A percentile compares a stretch with the other conserved stretches of the same genome.
phyloP scores from a whole-genome alignment of 2,113 vertebrate genomes.

The Mungos mungo region DNA sequence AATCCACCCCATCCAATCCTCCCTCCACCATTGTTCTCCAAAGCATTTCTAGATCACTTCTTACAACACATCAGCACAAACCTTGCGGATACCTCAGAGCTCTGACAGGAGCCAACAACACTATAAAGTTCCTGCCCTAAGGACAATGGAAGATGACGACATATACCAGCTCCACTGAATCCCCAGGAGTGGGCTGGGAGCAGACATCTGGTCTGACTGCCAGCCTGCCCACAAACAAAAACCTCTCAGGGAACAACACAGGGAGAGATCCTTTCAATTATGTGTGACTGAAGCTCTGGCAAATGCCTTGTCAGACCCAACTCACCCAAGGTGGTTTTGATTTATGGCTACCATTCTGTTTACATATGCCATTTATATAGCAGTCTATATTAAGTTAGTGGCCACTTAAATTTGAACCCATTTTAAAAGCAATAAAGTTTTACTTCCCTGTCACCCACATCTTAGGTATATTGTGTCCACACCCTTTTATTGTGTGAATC shows the following conservation, averaged over 20 bases:
- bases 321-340: neutral
- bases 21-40: neutral
- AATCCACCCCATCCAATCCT: neutral
- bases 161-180: neutral
- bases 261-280: neutral
- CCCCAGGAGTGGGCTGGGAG: too few relatives aligned
- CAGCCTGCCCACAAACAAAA: neutral
- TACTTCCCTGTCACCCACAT: neutral
- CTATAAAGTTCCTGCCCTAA: neutral
- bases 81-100: neutral
- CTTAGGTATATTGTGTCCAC: neutral
- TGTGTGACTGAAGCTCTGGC: neutral
- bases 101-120: neutral
- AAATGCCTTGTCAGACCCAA: neutral
- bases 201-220: neutral
- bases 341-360: neutral
- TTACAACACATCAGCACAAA: neutral
- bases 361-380: neutral
- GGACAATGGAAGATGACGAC: neutral
- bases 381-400: neutral
- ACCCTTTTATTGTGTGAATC: neutral
- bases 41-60: neutral
- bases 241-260: too few relatives aligned
- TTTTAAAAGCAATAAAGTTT: neutral
- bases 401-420: neutral